Conservation (phyloP, 1,140 invertebrate genomes). For the Euwallacea similis region DNA sequence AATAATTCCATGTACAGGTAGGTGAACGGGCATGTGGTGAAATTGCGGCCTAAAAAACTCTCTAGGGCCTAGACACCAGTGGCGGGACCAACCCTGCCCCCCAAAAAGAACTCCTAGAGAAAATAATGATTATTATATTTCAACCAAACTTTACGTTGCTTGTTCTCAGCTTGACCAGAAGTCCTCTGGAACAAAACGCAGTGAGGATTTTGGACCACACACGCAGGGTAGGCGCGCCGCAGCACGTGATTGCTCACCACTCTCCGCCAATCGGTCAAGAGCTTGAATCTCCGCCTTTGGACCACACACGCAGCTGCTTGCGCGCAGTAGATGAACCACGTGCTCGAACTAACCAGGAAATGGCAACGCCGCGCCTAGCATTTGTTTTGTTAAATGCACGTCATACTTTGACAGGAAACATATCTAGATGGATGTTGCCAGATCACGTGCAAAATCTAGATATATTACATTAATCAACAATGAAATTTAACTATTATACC, state of each 20-base stretch:
- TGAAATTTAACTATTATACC: no score
- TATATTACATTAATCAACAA: no score
- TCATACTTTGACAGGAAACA: no score
- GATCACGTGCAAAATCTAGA: no score
- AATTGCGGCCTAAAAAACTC: neutral
- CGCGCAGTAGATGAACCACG: conserved; percentile 3
- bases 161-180: neutral
- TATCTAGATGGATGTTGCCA: no score
- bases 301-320: conserved; percentile 27
- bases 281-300: conserved; percentile 6
- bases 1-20: conserved; percentile 30
- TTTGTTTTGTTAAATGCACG: no score
- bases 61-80: neutral
- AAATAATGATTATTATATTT: no score
- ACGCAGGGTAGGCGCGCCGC: conserved; percentile 22
- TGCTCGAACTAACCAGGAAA: no score
- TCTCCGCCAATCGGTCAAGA: neutral
- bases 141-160: neutral
- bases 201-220: conserved; percentile 7
- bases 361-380: no score
- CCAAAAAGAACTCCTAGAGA: no score
- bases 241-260: neutral
- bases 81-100: neutral
- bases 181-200: no score
- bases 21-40: neutral